These are phyloP conservation scores for Holacanthella duospinosa DNA, from an alignment of 2,888 invertebrate genomes.

Conservation along the genomic window DNA sequence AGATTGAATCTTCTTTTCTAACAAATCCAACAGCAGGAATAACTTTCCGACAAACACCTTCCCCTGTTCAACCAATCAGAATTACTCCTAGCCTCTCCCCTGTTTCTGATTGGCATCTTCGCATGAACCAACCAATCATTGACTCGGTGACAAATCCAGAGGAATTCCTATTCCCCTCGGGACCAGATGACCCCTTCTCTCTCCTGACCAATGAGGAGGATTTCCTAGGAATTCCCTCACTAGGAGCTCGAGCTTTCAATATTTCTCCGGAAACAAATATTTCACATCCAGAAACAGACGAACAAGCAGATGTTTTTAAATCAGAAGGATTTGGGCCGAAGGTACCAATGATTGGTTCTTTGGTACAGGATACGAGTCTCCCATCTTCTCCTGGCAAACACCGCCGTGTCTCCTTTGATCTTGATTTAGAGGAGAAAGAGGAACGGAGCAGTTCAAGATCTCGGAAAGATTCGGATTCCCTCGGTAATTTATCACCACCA, in stretches of 20 bases:
- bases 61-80: background rate
- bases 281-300: conserved; percentile 12
- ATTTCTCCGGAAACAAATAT: background rate
- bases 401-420: conserved; percentile 52
- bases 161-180: conserved; percentile 11
- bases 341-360: conserved; percentile 18
- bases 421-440: conserved; percentile 41
- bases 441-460: conserved; percentile 36
- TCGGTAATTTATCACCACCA: too few species aligned
- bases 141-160: conserved; percentile 28
- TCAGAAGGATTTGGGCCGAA: background rate
- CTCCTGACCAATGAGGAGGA: background rate
- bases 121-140: conserved; percentile 34
- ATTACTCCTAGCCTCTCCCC: conserved; percentile 11
- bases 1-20: background rate
- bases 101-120: conserved; percentile 34
- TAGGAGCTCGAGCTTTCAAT: background rate
- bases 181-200: background rate
- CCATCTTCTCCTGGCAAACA: conserved; percentile 47
- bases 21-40: background rate
- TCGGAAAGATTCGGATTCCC: conserved; percentile 29
- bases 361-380: conserved; percentile 25
- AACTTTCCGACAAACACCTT: background rate
- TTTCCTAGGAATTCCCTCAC: too few species aligned
- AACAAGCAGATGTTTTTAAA: conserved; percentile 14